Evolutionary conservation across 2,888 invertebrate species (phyloP).

Genomic region (Lamellibrachia columna): DNA sequence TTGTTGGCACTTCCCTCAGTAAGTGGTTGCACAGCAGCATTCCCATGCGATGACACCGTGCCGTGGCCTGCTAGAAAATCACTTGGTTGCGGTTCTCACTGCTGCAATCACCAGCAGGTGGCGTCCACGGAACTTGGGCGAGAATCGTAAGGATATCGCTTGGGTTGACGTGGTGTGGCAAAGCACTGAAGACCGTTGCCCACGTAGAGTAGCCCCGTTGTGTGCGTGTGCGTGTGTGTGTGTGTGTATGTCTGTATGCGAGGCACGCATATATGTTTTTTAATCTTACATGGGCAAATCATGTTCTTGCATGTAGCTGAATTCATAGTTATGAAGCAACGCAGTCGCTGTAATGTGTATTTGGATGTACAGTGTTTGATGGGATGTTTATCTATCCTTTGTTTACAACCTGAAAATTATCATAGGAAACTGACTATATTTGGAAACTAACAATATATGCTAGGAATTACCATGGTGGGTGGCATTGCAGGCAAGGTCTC

Average conservation of each 20-base stretch:
- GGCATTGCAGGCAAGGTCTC: neutral
- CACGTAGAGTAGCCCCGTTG: constrained; percentile 4
- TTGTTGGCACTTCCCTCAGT: constrained; percentile 28
- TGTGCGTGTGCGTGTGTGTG: neutral
- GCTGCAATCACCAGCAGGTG: neutral
- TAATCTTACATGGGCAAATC: constrained; percentile 1
- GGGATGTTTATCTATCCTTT: neutral
- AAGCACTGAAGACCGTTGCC: neutral
- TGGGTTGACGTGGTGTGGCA: neutral
- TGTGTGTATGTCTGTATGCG: constrained; percentile 65
- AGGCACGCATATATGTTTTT: neutral
- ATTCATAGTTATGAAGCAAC: neutral
- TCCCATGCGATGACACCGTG: constrained; percentile 22
- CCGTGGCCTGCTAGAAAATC: neutral
- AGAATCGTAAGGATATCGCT: neutral
- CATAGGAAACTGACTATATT: neutral
- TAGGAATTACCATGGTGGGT: neutral
- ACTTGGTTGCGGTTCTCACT: neutral
- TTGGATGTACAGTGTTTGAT: neutral
- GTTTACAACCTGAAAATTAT: neutral
- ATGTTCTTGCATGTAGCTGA: constrained; percentile 11
- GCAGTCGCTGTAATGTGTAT: neutral
- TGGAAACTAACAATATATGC: neutral
- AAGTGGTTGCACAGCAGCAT: constrained; percentile 29
- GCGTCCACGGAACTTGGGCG: neutral